Base-by-base conservation (phyloP, 2,888 invertebrate genomes). In the Oligia fasciuncula region DNA sequence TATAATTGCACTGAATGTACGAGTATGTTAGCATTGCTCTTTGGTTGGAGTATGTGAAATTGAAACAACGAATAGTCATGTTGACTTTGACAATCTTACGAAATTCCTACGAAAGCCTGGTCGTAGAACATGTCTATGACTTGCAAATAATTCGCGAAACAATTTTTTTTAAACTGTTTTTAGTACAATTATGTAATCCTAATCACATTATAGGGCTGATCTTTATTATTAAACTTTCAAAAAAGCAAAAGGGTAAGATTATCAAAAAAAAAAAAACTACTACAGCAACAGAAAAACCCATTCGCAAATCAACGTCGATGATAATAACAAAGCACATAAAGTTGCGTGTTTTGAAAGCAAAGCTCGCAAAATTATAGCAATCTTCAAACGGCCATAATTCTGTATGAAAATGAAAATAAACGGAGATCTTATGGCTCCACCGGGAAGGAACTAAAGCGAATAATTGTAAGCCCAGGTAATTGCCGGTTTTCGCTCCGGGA, bases 391-490 rank as follows among this genome's bases (percentile, higher is more conserved):
- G 87, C 87, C 88, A 90, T 91, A 92, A 93, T 91, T 92, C 88
- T 85, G 84, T 86, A 91, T 88, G 88, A 91, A 91, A 93, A 93
- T 90, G 85, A 92, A 93, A 93, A 92, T 91, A 91, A 91, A 90
- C 89, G 69, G 85, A 86, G 89, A 89, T 88, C 89, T 92, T 90
- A 89, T 89, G 85, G 80, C 82, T 83, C 73, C 78, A 86, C 88
- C 77, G 89, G 88, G 90, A 89, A 92, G 91, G 90, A 94, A 93
- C 91, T 88, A 85, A 90, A 85, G 89, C 84, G 87, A 92, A 92
- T 94, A 94, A 94, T 94, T 93, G 92, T 89, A 83, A 90, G 89
- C 85, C 88, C 82, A 80, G 85, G 90, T 93, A 94, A 93, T 94
- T 89, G 90, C 88, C 81, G 90, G 92, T 90, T 91, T 90, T 91